Conservation (phyloP, 2,888 invertebrate genomes). For the Polymixis flavicincta region DNA sequence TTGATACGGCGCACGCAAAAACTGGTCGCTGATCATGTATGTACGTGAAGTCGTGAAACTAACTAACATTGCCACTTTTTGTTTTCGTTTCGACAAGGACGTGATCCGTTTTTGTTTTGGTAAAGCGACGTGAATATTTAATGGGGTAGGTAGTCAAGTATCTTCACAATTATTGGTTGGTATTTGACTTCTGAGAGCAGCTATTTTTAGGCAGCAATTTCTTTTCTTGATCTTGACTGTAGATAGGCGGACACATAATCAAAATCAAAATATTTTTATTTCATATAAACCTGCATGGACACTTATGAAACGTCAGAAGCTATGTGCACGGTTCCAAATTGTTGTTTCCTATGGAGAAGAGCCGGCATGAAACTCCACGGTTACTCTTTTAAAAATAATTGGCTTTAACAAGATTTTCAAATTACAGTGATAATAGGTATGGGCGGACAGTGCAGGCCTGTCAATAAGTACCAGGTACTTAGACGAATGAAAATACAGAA, state of each 20-base stretch:
- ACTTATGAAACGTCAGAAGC: too few relatives aligned
- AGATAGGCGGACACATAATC: conserved; percentile 6
- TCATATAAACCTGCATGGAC: too few relatives aligned
- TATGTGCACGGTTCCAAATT: too few relatives aligned
- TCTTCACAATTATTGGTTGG: conserved; percentile 22
- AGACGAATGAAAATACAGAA: too few relatives aligned
- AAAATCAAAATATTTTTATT: too few relatives aligned
- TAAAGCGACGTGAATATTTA: conserved; percentile 80
- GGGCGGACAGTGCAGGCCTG: too few relatives aligned
- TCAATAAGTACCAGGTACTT: too few relatives aligned
- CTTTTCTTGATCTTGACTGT: conserved; percentile 11
- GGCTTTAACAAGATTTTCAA: too few relatives aligned
- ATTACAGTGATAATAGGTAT: too few relatives aligned
- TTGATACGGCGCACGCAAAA: conserved; percentile 85
- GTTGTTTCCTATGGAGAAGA: too few relatives aligned
- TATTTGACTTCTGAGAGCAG: conserved; percentile 38
- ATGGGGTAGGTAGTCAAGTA: conserved; percentile 71
- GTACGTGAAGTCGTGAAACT: conserved; percentile 70
- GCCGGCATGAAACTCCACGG: too few relatives aligned
- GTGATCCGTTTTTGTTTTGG: conserved; percentile 82
- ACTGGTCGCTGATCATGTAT: conserved; percentile 77
- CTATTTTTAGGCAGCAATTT: conserved; percentile 42
- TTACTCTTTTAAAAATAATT: too few relatives aligned
- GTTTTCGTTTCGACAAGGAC: conserved; percentile 78
- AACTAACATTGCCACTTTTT: conserved; percentile 83